Conservation (phyloP, 2,888 invertebrate genomes). For the Heliconius cydno region DNA sequence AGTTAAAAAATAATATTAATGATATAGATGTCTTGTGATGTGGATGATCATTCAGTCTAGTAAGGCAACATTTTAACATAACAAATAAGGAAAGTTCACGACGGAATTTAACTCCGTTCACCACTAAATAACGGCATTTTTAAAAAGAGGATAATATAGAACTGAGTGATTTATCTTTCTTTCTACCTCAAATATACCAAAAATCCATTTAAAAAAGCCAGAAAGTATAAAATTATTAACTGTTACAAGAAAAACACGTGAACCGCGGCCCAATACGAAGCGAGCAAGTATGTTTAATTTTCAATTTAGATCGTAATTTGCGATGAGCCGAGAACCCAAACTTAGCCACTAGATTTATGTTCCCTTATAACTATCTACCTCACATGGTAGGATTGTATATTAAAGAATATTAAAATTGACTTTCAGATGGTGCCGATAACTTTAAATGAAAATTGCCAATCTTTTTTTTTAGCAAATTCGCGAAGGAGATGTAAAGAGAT, state of each 20-base stretch:
- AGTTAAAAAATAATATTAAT: neutral
- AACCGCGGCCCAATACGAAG: slow-evolving; percentile 51
- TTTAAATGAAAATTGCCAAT: slow-evolving; percentile 75
- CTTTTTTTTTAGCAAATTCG: slow-evolving; percentile 73
- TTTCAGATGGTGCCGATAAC: slow-evolving; percentile 68
- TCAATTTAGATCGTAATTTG: slow-evolving; percentile 85
- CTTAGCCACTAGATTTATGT: slow-evolving; percentile 81
- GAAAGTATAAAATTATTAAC: slow-evolving; percentile 5
- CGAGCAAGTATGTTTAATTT: slow-evolving; percentile 79
- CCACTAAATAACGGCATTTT: neutral
- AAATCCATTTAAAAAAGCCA: neutral
- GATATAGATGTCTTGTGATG: neutral
- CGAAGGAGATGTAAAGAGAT: slow-evolving; percentile 68
- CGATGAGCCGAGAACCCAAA: slow-evolving; percentile 79
- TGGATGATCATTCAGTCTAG: too few relatives aligned
- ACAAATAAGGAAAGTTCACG: neutral
- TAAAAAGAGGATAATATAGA: neutral
- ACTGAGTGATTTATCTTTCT: neutral
- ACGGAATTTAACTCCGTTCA: neutral
- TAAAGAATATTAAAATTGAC: slow-evolving; percentile 76
- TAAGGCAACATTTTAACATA: neutral
- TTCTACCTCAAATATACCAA: neutral
- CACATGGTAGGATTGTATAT: slow-evolving; percentile 65
- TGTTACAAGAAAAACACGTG: slow-evolving; percentile 30
- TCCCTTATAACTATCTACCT: slow-evolving; percentile 58